phyloP scores from a whole-genome alignment of 2,113 vertebrate genomes.

The Orycteropus afer region DNA sequence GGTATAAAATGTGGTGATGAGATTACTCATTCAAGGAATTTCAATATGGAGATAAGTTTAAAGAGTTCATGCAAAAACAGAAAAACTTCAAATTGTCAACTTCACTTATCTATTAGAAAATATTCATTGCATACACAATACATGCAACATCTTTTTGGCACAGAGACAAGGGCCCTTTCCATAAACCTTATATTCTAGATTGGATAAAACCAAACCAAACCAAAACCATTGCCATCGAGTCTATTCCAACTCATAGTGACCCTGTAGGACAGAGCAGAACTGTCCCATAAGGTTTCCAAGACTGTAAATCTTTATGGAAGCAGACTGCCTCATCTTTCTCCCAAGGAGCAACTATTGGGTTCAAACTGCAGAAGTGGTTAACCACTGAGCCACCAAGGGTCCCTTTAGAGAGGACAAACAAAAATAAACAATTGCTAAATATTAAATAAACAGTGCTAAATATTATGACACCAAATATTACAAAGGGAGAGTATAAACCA shows the following conservation, averaged over 20 bases:
- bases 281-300: too few relatives aligned
- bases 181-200: neutral
- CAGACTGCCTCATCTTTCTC: too few relatives aligned
- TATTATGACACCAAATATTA: constrained; percentile 29
- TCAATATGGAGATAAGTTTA: neutral
- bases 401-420: too few relatives aligned
- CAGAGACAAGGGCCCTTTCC: neutral
- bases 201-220: too few relatives aligned
- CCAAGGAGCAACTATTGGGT: too few relatives aligned
- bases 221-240: too few relatives aligned
- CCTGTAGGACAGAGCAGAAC: too few relatives aligned
- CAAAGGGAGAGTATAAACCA: neutral
- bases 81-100: neutral
- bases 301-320: too few relatives aligned
- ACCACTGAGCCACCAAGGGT: too few relatives aligned
- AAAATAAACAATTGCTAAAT: constrained; percentile 32
- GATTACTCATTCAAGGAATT: constrained; percentile 4
- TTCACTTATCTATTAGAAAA: constrained; percentile 19
- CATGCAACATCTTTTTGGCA: neutral
- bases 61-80: neutral
- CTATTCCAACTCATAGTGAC: too few relatives aligned
- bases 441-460: neutral
- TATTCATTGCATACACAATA: neutral
- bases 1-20: neutral
- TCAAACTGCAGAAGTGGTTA: too few relatives aligned